These are phyloP conservation scores for Sepiola atlantica DNA, from an alignment of 2,888 invertebrate genomes.

Conservation along the genomic window DNA sequence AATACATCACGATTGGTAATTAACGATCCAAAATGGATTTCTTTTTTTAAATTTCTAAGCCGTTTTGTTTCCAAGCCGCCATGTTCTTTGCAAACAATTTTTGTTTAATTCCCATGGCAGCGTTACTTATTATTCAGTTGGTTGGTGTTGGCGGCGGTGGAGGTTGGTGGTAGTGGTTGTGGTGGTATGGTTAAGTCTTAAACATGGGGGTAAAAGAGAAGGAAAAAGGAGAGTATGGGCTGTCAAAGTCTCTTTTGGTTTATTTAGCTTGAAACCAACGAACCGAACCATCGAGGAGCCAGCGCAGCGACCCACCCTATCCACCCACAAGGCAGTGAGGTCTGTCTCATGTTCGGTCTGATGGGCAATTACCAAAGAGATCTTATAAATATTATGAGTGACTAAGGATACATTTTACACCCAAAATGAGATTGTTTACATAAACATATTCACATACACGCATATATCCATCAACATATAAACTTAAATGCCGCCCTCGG, in stretches of 20 bases:
- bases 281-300: neutral
- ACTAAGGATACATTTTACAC: slow-evolving; percentile 32
- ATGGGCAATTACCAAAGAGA: slow-evolving; percentile 8
- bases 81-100: neutral
- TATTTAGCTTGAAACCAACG: neutral
- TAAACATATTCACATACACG: neutral
- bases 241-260: neutral
- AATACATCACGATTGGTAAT: neutral
- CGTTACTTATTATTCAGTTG: neutral
- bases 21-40: neutral
- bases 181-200: neutral
- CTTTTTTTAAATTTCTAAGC: neutral
- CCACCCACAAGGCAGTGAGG: too few species aligned
- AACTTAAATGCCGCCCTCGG: too few species aligned
- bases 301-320: too few species aligned
- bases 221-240: neutral
- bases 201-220: neutral
- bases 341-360: neutral
- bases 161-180: neutral
- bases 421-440: neutral
- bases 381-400: neutral
- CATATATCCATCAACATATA: neutral
- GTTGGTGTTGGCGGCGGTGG: neutral
- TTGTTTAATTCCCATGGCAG: slow-evolving; percentile 17
- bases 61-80: neutral